Percentiles rank a stretch among this genome's conserved stretches.
Conservation (phyloP, 2,888 invertebrate species). For the Chironomus riparius region DNA sequence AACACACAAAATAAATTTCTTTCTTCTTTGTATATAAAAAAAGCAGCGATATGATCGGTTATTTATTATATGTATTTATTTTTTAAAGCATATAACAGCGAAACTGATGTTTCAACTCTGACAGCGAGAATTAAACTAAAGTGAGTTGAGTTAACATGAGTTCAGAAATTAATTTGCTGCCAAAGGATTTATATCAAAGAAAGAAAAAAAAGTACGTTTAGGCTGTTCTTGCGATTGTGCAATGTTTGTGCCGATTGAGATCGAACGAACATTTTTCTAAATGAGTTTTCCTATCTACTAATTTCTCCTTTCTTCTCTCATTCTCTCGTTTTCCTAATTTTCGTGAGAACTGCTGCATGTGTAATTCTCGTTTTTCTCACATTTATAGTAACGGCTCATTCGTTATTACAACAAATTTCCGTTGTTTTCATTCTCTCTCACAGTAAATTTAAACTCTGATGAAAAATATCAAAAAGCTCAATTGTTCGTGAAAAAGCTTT, state of each 20-base stretch:
- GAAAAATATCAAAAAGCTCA: no score
- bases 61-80: no score
- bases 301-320: neutral
- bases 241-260: slow-evolving; percentile 13
- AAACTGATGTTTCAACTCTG: slow-evolving; percentile 22
- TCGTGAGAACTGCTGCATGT: neutral
- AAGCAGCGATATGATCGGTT: neutral
- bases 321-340: neutral
- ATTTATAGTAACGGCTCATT: no score
- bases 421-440: no score
- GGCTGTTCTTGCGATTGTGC: slow-evolving; percentile 25
- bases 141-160: slow-evolving; percentile 10
- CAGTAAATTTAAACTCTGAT: no score
- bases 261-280: slow-evolving; percentile 10
- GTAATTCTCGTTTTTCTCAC: neutral
- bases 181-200: slow-evolving; percentile 13
- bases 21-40: neutral
- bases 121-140: slow-evolving; percentile 23
- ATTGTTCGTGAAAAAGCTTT: neutral
- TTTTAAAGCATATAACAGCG: neutral
- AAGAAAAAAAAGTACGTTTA: neutral
- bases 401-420: no score
- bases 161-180: slow-evolving; percentile 17
- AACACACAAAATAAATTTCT: neutral
- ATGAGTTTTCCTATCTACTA: neutral